Base-by-base conservation (phyloP, 2,888 invertebrate genomes). In the Creontiades dilutus region DNA sequence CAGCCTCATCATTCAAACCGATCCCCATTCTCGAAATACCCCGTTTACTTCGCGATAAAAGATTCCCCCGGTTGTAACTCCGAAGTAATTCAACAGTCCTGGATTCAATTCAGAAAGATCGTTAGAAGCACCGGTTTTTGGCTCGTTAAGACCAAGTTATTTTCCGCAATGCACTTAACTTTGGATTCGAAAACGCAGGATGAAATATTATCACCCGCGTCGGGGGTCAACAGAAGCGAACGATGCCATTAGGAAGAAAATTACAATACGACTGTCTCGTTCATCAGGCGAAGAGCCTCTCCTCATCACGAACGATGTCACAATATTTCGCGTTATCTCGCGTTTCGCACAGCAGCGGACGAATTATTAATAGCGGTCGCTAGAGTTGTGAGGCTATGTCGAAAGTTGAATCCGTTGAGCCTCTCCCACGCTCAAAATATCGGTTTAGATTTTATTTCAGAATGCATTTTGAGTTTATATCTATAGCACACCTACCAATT, bases 61-160 rank as follows among this genome's bases (percentile, higher is more conserved):
- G 11, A 52, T 5, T 52, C 19, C 61, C 9, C 61, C 19, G 9
- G n/a, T n/a, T 61, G 19, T 61, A 61, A 61, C 61, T 19, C 61
- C 0, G 9, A 19, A 9, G n/a, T n/a, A 61, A 61, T 61, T 61
- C 61, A 61, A n/a, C 7, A n/a, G 16, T 16, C 19, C 19, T 19
- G 16, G 61, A 61, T 61, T 61, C 2, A 19, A 61, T 61, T 61
- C 61, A 61, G 19, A 61, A 19, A n/a, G 19, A 61, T n/a, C 61
- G 61, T 61, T 61, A 61, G 19, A 16, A 61, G 19, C 61, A 61
- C 61, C 2, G 16, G 61, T 5, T 61, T 61, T 61, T 61, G 61
- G 61, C 61, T 61, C 61, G 61, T 61, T 61, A 52, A 61, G 61
- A n/a, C 19, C n/a, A 19, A 61, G 61, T 61, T 61, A 61, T 61